These are phyloP conservation scores for Choloepus didactylus DNA, from an alignment of 2,797 vertebrate species.

Conservation along the genomic window DNA sequence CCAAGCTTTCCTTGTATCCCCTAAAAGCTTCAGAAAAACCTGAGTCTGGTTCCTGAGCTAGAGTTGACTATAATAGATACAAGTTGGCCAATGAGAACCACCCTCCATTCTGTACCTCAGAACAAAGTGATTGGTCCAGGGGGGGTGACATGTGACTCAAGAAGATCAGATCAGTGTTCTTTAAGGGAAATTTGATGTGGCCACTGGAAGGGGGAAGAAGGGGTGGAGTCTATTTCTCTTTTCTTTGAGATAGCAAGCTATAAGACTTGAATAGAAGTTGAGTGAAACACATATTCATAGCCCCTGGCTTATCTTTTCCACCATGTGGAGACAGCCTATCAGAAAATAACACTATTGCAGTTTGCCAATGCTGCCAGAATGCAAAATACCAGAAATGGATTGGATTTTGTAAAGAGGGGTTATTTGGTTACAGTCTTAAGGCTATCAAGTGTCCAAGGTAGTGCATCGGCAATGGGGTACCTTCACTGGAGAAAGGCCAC, in stretches of 20 bases:
- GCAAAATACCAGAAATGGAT: too few relatives aligned
- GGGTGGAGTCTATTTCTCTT: neutral
- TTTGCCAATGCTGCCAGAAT: too few relatives aligned
- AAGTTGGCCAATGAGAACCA: neutral
- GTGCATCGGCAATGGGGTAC: too few relatives aligned
- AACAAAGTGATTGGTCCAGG: neutral
- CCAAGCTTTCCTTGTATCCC: neutral
- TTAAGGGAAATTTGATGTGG: neutral
- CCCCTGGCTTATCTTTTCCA: neutral
- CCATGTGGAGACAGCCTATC: neutral
- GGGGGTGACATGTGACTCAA: neutral
- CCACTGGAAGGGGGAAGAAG: neutral
- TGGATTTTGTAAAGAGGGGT: too few relatives aligned
- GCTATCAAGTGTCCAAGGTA: too few relatives aligned
- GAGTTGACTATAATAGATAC: neutral
- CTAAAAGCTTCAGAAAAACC: slow-evolving; percentile 3
- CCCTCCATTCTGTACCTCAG: neutral
- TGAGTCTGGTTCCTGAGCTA: neutral
- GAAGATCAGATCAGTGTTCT: neutral
- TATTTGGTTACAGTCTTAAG: too few relatives aligned
- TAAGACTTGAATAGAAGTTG: neutral
- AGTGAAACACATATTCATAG: too few relatives aligned
- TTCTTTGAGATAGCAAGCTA: neutral
- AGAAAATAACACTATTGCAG: neutral
- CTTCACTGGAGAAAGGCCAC: too few relatives aligned